phyloP scores from a whole-genome alignment of 1,140 invertebrate genomes.

The Aphaenogaster floridana region DNA sequence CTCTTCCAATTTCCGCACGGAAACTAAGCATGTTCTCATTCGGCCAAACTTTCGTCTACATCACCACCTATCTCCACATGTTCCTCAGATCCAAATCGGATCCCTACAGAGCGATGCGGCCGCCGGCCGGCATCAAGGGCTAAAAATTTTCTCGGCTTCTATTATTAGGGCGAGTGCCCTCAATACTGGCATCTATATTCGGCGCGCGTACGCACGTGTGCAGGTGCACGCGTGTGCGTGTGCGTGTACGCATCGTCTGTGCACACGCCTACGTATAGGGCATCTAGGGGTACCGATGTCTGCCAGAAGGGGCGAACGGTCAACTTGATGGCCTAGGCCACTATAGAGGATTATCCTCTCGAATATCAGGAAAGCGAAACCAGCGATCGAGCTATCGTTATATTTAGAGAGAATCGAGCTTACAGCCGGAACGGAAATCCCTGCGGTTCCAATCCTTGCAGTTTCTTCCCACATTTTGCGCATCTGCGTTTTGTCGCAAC shows the following conservation, averaged over 20 bases:
- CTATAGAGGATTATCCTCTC: slow-evolving; percentile 11
- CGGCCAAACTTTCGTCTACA: slow-evolving; percentile 27
- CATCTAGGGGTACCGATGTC: slow-evolving; percentile 43
- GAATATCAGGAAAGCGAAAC: slow-evolving; percentile 16
- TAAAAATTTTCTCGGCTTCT: slow-evolving; percentile 85
- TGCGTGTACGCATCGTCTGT: slow-evolving; percentile 21
- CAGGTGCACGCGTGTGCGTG: slow-evolving; percentile 41
- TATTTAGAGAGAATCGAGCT: slow-evolving; percentile 67
- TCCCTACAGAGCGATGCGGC: slow-evolving; percentile 59
- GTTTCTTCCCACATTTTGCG: background rate
- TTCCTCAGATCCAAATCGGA: slow-evolving; percentile 70
- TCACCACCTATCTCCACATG: slow-evolving; percentile 19
- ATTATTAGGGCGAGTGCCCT: slow-evolving; percentile 85
- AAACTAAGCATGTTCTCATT: background rate
- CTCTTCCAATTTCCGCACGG: background rate
- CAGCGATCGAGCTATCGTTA: slow-evolving; percentile 31
- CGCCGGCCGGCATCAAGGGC: slow-evolving; percentile 83
- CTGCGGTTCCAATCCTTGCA: background rate
- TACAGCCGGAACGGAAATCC: slow-evolving; percentile 50
- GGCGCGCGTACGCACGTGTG: slow-evolving; percentile 80
- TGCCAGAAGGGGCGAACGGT: slow-evolving; percentile 23
- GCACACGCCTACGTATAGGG: slow-evolving; percentile 71
- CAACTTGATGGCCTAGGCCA: slow-evolving; percentile 46
- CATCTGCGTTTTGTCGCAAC: background rate
- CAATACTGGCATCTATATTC: slow-evolving; percentile 85